Evolutionary conservation across 2,888 invertebrate species (phyloP).

Genomic region (Scaptomyza parva): DNA sequence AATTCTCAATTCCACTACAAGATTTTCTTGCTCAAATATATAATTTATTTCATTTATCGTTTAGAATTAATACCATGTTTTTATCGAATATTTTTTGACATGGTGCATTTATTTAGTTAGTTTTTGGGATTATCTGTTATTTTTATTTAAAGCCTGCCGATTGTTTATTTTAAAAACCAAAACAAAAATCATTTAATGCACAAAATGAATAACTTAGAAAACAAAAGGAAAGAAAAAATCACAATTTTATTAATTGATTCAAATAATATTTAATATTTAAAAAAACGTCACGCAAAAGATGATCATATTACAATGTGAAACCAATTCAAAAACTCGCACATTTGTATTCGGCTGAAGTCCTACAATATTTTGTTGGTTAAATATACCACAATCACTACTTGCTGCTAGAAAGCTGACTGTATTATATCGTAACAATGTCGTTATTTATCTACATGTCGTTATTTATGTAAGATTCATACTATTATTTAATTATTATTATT

Average conservation of each 20-base stretch:
- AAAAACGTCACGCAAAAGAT: not conserved
- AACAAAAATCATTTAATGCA: not conserved
- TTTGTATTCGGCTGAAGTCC: constrained; percentile 33
- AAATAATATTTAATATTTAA: constrained; percentile 16
- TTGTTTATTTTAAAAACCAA: not conserved
- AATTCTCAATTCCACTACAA: constrained; percentile 70
- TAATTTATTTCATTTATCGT: constrained; percentile 20
- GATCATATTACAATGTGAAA: constrained; percentile 31
- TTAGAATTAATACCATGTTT: constrained; percentile 34
- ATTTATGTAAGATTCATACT: too few species aligned
- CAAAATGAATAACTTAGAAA: not conserved
- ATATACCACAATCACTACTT: constrained; percentile 76
- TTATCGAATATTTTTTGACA: constrained; percentile 29
- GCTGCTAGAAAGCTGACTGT: constrained; percentile 74
- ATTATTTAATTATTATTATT: constrained; percentile 56
- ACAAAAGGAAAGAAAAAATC: not conserved
- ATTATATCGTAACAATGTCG: constrained; percentile 62
- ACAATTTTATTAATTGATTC: constrained; percentile 4
- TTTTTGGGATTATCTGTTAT: constrained; percentile 36
- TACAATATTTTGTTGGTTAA: constrained; percentile 65
- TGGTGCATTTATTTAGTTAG: constrained; percentile 34
- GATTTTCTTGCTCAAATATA: constrained; percentile 22
- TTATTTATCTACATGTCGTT: constrained; percentile 74
- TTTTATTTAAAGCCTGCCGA: constrained; percentile 36
- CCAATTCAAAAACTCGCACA: constrained; percentile 30